A percentile compares a stretch with the other conserved stretches of the same genome.
phyloP scores from a whole-genome alignment of 2,797 vertebrate species.

The Cynodonichthys magdalenae region DNA sequence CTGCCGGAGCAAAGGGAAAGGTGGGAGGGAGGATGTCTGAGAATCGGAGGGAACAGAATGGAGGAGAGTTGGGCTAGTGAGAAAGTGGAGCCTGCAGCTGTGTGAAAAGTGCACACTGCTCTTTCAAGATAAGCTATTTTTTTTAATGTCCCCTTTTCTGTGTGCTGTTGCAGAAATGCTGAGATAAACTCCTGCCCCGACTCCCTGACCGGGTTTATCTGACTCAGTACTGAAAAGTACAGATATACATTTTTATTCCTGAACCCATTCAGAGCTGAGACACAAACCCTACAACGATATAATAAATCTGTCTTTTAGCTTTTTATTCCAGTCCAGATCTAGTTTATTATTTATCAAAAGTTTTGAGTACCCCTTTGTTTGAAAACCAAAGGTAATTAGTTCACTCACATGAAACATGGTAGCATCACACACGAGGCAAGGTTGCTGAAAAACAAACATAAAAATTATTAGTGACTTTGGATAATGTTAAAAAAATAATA shows the following conservation, averaged over 20 bases:
- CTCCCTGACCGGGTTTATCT: slow-evolving; percentile 64
- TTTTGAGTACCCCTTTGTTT: too few relatives aligned
- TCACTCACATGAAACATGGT: too few relatives aligned
- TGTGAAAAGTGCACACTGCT: slow-evolving; percentile 80
- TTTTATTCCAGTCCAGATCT: not conserved
- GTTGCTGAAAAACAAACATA: too few relatives aligned
- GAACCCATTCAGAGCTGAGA: slow-evolving; percentile 48
- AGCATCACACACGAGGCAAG: too few relatives aligned
- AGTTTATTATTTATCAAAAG: too few relatives aligned
- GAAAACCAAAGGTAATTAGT: too few relatives aligned
- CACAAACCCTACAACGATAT: slow-evolving; percentile 12
- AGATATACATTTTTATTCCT: slow-evolving; percentile 62
- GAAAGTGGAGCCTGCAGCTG: slow-evolving; percentile 75
- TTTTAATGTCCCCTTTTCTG: slow-evolving; percentile 56
- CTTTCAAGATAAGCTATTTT: slow-evolving; percentile 81
- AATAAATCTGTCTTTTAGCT: slow-evolving; percentile 11
- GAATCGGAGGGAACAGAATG: slow-evolving; percentile 59
- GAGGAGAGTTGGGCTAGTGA: slow-evolving; percentile 54
- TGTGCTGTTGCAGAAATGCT: slow-evolving; percentile 59
- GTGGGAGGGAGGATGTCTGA: slow-evolving; percentile 58
- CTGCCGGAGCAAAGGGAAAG: slow-evolving; percentile 64
- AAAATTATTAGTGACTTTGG: too few relatives aligned
- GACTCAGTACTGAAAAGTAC: slow-evolving; percentile 66
- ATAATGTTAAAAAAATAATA: too few relatives aligned
- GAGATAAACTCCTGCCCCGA: slow-evolving; percentile 64